These are phyloP conservation scores for Pangasius larnaudii DNA, from an alignment of 2,797 vertebrate species.

Conservation along the genomic window DNA sequence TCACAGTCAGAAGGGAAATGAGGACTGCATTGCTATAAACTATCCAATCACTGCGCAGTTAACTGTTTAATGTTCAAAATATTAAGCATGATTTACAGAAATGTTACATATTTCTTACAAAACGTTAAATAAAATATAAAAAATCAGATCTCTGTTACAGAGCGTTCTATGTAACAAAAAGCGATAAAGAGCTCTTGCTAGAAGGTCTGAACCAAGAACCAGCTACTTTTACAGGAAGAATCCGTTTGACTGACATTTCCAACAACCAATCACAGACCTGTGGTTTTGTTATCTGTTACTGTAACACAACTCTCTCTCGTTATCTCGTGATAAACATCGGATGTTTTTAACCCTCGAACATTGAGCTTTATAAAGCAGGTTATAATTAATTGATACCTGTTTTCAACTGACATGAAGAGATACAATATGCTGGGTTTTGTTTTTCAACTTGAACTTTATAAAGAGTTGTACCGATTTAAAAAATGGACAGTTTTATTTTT, in stretches of 20 bases:
- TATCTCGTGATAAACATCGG: background rate
- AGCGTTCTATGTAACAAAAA: background rate
- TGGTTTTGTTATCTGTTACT: background rate
- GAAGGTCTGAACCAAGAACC: background rate
- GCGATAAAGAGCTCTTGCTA: background rate
- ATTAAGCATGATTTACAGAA: background rate
- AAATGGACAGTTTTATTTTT: background rate
- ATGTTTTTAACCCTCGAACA: background rate
- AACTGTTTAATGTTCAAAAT: background rate
- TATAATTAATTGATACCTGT: background rate
- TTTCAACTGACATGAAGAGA: background rate
- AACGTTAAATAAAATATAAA: background rate
- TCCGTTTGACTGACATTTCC: background rate
- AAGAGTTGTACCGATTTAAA: background rate
- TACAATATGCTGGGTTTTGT: background rate
- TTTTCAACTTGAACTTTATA: background rate
- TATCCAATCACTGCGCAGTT: background rate
- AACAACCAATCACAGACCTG: conserved; percentile 3
- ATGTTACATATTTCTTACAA: background rate
- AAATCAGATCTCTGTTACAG: background rate
- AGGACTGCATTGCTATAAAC: background rate
- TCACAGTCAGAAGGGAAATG: conserved; percentile 1
- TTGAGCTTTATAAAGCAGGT: background rate
- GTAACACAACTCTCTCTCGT: background rate
- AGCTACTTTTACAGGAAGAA: background rate